Conservation (phyloP, 2,888 invertebrate species). For the Thecocarcelia acutangulata region DNA sequence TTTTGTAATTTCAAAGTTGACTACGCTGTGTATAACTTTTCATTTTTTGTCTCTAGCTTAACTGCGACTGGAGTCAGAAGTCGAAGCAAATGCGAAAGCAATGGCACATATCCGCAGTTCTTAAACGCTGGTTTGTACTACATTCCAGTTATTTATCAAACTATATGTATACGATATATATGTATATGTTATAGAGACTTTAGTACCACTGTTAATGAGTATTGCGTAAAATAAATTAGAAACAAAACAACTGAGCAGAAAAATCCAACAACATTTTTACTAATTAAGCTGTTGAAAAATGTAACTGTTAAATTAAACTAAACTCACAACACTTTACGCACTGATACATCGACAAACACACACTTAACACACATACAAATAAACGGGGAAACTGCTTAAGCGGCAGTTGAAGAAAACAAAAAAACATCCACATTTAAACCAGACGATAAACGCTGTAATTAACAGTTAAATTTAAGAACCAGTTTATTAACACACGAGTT, state of each 20-base stretch:
- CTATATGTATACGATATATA: too few species aligned
- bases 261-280: slow-evolving; percentile 35
- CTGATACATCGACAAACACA: slow-evolving; percentile 1
- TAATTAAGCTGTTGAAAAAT: slow-evolving; percentile 54
- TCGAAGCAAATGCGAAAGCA: too few species aligned
- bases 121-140: too few species aligned
- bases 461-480: slow-evolving; percentile 48
- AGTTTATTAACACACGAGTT: background rate
- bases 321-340: background rate
- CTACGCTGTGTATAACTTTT: too few species aligned
- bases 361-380: slow-evolving; percentile 4
- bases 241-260: background rate
- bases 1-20: too few species aligned
- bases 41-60: too few species aligned
- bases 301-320: slow-evolving; percentile 46
- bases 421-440: background rate
- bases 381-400: background rate
- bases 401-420: background rate
- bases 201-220: too few species aligned
- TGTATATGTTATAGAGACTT: too few species aligned
- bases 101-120: too few species aligned
- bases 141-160: too few species aligned
- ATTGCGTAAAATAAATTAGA: too few species aligned
- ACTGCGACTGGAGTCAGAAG: too few species aligned
- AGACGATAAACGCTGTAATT: slow-evolving; percentile 46